Evolutionary conservation across 2,888 invertebrate genomes (phyloP).

Genomic region (Mylabris sibirica): DNA sequence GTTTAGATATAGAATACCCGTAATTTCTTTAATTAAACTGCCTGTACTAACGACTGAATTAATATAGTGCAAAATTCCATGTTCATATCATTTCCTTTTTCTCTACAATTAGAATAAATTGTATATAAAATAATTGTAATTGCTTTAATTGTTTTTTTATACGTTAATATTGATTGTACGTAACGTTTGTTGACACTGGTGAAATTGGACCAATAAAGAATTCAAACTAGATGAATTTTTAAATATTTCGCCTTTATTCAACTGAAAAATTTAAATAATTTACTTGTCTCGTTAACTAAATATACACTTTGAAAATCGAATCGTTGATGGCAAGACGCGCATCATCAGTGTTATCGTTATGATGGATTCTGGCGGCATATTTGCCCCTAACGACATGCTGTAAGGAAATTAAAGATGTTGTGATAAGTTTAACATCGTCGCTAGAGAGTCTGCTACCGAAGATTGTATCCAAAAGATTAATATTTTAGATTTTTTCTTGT

Average conservation of each 20-base stretch:
- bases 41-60: constrained; percentile 37
- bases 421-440: constrained; percentile 56
- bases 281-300: not conserved
- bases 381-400: constrained; percentile 60
- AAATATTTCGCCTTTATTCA: not conserved
- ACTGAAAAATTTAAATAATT: not conserved
- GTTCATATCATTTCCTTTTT: constrained; percentile 30
- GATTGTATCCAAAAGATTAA: constrained; percentile 46
- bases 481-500: constrained; percentile 39
- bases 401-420: constrained; percentile 61
- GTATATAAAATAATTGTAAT: constrained; percentile 36
- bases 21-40: constrained; percentile 24
- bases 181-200: constrained; percentile 49
- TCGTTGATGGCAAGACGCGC: constrained; percentile 54
- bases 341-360: constrained; percentile 60
- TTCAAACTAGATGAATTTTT: not conserved
- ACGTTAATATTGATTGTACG: constrained; percentile 35
- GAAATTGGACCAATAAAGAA: constrained; percentile 47
- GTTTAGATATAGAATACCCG: not conserved
- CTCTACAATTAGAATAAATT: constrained; percentile 22
- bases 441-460: constrained; percentile 43
- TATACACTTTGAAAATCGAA: constrained; percentile 24
- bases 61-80: constrained; percentile 38
- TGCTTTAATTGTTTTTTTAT: constrained; percentile 38
- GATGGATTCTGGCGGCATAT: constrained; percentile 60